These are phyloP conservation scores for human (Homo sapiens) DNA, from an alignment of 2,113 vertebrate species.

Conservation along the genomic window GRCh38 chr4:20546001-20546500, in stretches of 20 bases:
- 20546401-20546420: neutral
- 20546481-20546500: neutral
- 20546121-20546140: conserved; percentile 22
- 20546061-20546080: conserved; percentile 96
- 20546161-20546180: neutral
- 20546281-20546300: neutral
- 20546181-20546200: conserved; percentile 36
- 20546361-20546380: neutral
- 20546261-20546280: neutral
- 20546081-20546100: conserved; percentile 98
- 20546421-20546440: neutral
- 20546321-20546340: neutral
- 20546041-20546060: conserved; percentile 98
- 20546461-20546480: neutral
- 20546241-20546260: neutral
- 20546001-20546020: neutral
- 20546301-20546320: neutral
- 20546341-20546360: neutral
- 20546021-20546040: conserved; percentile 93
- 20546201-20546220: neutral
- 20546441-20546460: neutral
- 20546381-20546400: neutral
- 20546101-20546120: conserved; percentile 84
- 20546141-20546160: neutral
- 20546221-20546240: neutral